Base-by-base conservation (phyloP, 2,113 vertebrate species). In the Odocoileus hemionus region DNA sequence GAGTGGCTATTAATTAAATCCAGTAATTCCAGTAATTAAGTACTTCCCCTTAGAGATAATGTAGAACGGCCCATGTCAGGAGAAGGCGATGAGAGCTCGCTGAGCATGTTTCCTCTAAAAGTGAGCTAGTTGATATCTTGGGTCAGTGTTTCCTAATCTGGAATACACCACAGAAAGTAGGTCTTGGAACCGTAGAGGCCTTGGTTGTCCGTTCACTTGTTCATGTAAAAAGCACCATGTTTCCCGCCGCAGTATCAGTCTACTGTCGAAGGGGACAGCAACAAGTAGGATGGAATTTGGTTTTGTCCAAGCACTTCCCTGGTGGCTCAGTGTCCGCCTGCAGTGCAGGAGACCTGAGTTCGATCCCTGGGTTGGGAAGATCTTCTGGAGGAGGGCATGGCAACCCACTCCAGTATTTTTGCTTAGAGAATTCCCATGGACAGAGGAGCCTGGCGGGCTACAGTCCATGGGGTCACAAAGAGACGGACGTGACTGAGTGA, bases 1-100 rank as follows among this genome's bases (percentile, higher is more conserved):
- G 33, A 90, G 67, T 90, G 43, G 6, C 55, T 86, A 36, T 70
- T 94, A 80, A 82, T 78, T 89, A 86, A 86, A 54, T 52, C 7
- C 50, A 86, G 1, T 39, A 36, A 67, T 67, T 67, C n/a, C 67
- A 39, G 5, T 39, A 54, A 21, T 67, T 96, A 7, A 47, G 33
- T 28, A 17, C 60, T 87, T 83, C 36, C 17, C 25, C 26, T 23
- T 64, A 1, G 57, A 55, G 19, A 28, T 83, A 47, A 43, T 7
- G 67, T 79, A 82, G 67, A 39, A 83, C 33, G 33, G 11, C 23
- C 58, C 4, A 11, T 45, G 1, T 1, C 0, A 5, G 19, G 23
- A 85, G 43, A 61, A 67, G 26, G 57, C 50, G 52, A 85, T 30
- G 19, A 33, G 8, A 86, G 26, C 54, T 60, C 9, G 55, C n/a